phyloP scores from a whole-genome alignment of 2,113 vertebrate species.

The Mellivora capensis region DNA sequence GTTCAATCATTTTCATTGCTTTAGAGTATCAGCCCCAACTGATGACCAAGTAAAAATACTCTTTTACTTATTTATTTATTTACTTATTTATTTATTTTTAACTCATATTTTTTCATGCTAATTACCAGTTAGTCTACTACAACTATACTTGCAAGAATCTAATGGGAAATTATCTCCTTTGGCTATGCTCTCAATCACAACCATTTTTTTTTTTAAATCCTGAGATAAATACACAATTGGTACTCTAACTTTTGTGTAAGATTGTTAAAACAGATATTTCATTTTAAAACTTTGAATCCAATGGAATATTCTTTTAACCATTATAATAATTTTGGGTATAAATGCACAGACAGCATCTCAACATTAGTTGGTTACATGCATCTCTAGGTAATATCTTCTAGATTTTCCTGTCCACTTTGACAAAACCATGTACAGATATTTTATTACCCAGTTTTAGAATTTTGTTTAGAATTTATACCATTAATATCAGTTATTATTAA shows the following conservation, averaged over 20 bases:
- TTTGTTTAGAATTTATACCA: background rate
- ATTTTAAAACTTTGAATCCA: background rate
- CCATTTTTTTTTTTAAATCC: background rate
- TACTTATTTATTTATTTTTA: too few relatives aligned
- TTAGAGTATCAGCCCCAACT: background rate
- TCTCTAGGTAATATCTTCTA: background rate
- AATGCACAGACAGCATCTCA: background rate
- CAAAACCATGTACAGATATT: background rate
- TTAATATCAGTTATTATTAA: background rate
- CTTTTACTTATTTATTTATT: background rate
- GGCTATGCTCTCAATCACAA: background rate
- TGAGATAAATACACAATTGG: rapidly evolving
- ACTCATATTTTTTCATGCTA: too few relatives aligned
- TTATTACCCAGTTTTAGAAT: background rate
- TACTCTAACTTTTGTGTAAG: background rate
- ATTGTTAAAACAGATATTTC: background rate
- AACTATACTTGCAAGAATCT: too few relatives aligned
- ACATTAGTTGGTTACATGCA: background rate
- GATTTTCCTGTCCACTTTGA: background rate
- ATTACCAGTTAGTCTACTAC: too few relatives aligned
- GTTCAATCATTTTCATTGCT: background rate
- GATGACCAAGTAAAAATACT: background rate
- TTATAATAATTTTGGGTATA: background rate
- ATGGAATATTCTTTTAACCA: background rate
- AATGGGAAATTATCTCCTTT: background rate